These are phyloP conservation scores for Sphaerophoria rueppellii DNA, from an alignment of 2,888 invertebrate species.

Conservation along the genomic window DNA sequence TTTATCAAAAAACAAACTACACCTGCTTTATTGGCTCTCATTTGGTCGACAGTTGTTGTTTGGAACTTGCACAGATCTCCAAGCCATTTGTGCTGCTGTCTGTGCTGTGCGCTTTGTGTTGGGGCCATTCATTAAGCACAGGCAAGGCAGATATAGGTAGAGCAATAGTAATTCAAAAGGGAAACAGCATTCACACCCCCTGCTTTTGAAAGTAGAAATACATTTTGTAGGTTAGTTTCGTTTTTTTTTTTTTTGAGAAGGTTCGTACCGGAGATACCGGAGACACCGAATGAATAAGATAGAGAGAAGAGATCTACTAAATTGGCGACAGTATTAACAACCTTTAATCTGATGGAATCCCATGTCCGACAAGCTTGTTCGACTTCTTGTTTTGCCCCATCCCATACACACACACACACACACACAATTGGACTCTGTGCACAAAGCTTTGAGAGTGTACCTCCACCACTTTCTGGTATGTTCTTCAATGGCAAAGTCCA, in stretches of 20 bases:
- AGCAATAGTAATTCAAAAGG: constrained; percentile 57
- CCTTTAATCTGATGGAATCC: constrained; percentile 77
- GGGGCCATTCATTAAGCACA: constrained; percentile 20
- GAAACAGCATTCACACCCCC: constrained; percentile 66
- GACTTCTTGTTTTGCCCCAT: constrained; percentile 73
- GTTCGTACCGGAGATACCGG: constrained; percentile 3
- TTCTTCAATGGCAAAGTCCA: too few species aligned
- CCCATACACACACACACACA: neutral
- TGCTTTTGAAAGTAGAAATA: constrained; percentile 33
- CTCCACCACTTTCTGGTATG: too few species aligned
- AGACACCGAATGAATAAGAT: constrained; percentile 6
- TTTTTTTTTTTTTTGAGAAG: neutral
- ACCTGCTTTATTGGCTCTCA: constrained; percentile 70
- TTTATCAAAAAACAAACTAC: constrained; percentile 72
- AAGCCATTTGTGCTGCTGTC: neutral
- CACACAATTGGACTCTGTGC: neutral
- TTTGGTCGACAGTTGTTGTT: constrained; percentile 41
- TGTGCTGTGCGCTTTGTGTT: neutral
- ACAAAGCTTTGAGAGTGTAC: too few species aligned
- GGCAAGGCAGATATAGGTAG: neutral
- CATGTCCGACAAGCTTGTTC: constrained; percentile 76
- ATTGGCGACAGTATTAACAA: constrained; percentile 78
- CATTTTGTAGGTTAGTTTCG: constrained; percentile 15
- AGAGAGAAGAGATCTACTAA: constrained; percentile 69
- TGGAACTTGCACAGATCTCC: neutral